Base-by-base conservation (phyloP, 2,888 invertebrate genomes). In the Ophion slaviceki region DNA sequence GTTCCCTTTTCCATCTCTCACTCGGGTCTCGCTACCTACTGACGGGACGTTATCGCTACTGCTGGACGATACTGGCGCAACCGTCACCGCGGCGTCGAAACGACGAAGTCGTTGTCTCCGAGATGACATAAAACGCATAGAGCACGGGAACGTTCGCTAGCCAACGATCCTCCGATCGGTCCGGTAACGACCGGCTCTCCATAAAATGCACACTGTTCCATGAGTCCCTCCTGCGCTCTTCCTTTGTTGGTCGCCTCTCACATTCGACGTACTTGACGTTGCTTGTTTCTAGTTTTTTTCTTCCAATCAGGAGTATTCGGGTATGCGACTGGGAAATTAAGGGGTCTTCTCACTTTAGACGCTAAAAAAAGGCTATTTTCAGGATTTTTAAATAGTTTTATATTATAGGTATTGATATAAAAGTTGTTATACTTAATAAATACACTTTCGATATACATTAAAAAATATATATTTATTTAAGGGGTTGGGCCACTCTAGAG, bases 91-190 rank as follows among this genome's bases (percentile, higher is more conserved):
- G 80, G 83, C 68, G 74, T 68, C 80, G 47, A 75, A 57, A 57
- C 57, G 77, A 78, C 77, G 59, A 70, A 72, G 68, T 82, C 82
- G 72, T 80, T 47, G 67, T 59, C 80, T 77, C 77, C 70, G 77
- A 20, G 45, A 47, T 45, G 61, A 80, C 77, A 80, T 83, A 83
- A 86, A 86, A 80, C 74, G 77, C 80, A 75, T 82, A 66, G 47
- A 47, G 47, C 61, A 71, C 80, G 45, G 71, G 32, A 78, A 72
- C 74, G 77, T 68, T 83, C 59, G 75, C 80, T 20, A 67, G 61
- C 32, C 66, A 67, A 68, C 82, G 76, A 74, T 83, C 59, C 76
- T 76, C 67, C 72, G 40, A 77, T 36, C 64, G 79, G 61, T 68
- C 57, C 45, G 36, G 40, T 82, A 85, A 85, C 71, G 71, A 80